Evolutionary conservation across 2,113 vertebrate species (phyloP).

Genomic region (Hemiprocne comata): DNA sequence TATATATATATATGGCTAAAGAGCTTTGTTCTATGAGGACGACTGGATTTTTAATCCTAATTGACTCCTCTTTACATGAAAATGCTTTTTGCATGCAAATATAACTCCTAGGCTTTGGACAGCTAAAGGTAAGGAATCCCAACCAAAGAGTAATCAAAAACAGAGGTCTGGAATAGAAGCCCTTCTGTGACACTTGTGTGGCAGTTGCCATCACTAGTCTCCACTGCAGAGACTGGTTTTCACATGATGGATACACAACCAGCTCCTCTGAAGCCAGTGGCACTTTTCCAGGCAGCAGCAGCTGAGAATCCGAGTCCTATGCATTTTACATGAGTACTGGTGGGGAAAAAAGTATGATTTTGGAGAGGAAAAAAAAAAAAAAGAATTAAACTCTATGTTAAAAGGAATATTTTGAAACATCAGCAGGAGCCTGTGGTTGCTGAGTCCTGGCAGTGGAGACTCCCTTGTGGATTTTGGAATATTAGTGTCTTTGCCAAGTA

Average conservation of each 20-base stretch:
- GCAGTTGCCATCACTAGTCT: neutral
- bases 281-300: neutral
- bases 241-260: neutral
- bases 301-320: neutral
- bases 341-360: neutral
- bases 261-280: neutral
- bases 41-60: neutral
- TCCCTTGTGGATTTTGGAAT: conserved; percentile 17
- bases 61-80: neutral
- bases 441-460: neutral
- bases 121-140: neutral
- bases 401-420: neutral
- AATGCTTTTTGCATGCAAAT: neutral
- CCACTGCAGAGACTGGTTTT: neutral
- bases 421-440: neutral
- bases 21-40: neutral
- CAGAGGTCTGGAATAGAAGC: neutral
- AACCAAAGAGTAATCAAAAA: neutral
- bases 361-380: neutral
- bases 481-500: neutral
- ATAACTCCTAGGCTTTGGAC: neutral
- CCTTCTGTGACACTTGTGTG: neutral
- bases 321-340: neutral
- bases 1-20: neutral
- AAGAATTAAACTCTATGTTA: neutral